phyloP scores from a whole-genome alignment of 2,888 invertebrate species.

The Cylloceria caligata region DNA sequence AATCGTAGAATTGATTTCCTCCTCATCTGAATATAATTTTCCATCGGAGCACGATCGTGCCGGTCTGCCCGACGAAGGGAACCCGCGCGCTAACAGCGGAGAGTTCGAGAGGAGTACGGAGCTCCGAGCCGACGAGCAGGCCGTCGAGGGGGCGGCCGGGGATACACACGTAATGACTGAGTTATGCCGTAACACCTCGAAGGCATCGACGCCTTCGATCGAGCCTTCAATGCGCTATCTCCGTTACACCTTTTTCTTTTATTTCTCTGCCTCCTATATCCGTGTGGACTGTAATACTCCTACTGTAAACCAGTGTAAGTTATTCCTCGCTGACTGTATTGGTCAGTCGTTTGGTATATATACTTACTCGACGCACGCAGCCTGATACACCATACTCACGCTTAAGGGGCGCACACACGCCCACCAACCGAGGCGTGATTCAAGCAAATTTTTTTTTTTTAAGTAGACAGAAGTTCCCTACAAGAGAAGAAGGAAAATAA shows the following conservation, averaged over 20 bases:
- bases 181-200: conserved; percentile 82
- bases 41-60: conserved; percentile 78
- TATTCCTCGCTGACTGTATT: conserved; percentile 14
- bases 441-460: conserved; percentile 51
- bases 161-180: conserved; percentile 78
- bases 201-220: conserved; percentile 76
- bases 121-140: conserved; percentile 39
- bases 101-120: conserved; percentile 50
- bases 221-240: conserved; percentile 47
- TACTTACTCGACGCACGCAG: conserved; percentile 29
- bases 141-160: conserved; percentile 52
- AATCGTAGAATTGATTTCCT: conserved; percentile 83
- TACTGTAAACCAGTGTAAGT: conserved; percentile 72
- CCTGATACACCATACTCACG: conserved; percentile 55
- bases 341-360: conserved; percentile 25
- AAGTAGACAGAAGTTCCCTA: conserved; percentile 31
- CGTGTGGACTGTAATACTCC: conserved; percentile 58
- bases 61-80: conserved; percentile 67
- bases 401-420: conserved; percentile 65
- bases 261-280: conserved; percentile 27
- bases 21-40: conserved; percentile 83
- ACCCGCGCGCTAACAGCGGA: not conserved
- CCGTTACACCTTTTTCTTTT: conserved; percentile 28
- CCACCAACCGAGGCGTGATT: conserved; percentile 70
- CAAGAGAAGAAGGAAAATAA: conserved; percentile 42